These are phyloP conservation scores for Pterocles burchelli DNA, from an alignment of 2,113 vertebrate species.

Conservation along the genomic window DNA sequence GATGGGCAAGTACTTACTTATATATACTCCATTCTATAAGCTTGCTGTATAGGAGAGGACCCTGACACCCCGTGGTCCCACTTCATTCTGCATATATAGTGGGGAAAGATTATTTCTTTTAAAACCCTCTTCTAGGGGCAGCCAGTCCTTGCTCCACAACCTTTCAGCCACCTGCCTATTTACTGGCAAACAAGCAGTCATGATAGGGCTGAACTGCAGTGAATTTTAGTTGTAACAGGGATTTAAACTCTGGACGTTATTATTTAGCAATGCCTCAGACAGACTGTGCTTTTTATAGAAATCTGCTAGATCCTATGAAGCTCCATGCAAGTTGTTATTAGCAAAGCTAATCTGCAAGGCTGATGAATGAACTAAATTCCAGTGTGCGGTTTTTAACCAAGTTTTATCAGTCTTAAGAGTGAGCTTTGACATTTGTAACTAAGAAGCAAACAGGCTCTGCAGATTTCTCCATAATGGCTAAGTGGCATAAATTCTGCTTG, in stretches of 20 bases:
- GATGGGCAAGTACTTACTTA: not conserved
- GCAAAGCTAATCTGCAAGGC: not conserved
- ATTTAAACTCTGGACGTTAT: not conserved
- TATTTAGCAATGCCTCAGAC: not conserved
- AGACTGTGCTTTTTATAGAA: not conserved
- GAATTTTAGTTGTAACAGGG: not conserved
- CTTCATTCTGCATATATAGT: not conserved
- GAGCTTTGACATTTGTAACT: not conserved
- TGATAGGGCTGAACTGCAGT: not conserved
- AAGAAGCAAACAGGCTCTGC: not conserved
- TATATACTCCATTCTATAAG: not conserved
- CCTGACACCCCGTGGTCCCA: rapidly evolving
- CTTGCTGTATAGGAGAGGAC: not conserved
- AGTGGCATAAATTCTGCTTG: not conserved
- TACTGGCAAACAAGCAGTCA: not conserved
- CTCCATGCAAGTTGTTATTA: not conserved
- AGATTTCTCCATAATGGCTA: not conserved
- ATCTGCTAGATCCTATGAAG: not conserved
- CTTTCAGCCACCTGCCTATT: not conserved
- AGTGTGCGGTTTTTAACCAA: not conserved
- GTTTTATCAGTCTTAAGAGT: not conserved
- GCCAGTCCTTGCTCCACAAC: not conserved
- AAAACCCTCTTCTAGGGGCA: not conserved
- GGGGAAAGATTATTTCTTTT: not conserved
- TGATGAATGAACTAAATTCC: not conserved